phyloP scores from a whole-genome alignment of 2,797 vertebrate genomes.

The Anguilla obscura region DNA sequence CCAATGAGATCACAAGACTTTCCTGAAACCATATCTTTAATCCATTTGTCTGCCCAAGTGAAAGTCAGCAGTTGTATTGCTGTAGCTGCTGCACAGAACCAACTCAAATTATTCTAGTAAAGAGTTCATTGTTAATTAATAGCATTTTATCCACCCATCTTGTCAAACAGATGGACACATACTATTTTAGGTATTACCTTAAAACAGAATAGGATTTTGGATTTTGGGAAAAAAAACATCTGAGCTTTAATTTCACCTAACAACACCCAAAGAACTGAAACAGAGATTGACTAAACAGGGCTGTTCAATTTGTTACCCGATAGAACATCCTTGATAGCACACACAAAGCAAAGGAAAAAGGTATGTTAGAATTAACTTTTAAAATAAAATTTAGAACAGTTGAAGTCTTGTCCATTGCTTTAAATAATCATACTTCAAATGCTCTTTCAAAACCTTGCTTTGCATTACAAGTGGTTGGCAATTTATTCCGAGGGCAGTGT shows the following conservation, averaged over 20 bases:
- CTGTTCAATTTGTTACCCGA: neutral
- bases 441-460: neutral
- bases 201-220: neutral
- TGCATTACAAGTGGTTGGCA: neutral
- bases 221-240: neutral
- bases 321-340: neutral
- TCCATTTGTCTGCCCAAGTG: neutral
- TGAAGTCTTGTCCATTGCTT: neutral
- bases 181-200: neutral
- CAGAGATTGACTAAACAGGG: too few relatives aligned
- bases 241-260: neutral
- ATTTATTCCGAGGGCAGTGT: neutral
- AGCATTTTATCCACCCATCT: too few relatives aligned
- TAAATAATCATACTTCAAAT: neutral
- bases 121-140: too few relatives aligned
- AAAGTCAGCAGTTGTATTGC: neutral
- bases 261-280: neutral
- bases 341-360: neutral
- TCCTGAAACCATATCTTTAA: neutral
- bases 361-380: neutral
- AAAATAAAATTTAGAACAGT: neutral
- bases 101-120: too few relatives aligned
- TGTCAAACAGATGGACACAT: too few relatives aligned
- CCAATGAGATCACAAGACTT: neutral
- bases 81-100: neutral